These are phyloP conservation scores for Ameiurus melas DNA, from an alignment of 2,113 vertebrate genomes.

Conservation along the genomic window DNA sequence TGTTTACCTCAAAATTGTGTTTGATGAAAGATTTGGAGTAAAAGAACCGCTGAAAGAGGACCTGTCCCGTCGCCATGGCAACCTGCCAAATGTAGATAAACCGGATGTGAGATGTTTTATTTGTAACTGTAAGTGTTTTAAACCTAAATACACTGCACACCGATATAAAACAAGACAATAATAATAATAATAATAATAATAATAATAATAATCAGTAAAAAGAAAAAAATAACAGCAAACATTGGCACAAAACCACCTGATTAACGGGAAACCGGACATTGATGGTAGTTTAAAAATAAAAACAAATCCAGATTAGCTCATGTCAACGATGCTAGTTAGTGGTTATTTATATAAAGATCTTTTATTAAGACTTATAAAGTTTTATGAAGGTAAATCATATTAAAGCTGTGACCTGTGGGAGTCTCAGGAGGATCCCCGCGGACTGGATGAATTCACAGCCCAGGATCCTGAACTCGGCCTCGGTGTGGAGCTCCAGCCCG, in stretches of 20 bases:
- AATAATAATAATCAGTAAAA: no score
- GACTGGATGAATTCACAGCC: slow-evolving; percentile 17
- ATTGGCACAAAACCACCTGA: not conserved
- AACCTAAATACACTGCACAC: not conserved
- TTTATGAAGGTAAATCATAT: no score
- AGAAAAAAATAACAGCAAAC: not conserved
- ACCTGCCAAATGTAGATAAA: not conserved
- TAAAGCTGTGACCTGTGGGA: not conserved
- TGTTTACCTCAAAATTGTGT: slow-evolving; percentile 7
- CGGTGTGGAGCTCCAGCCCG: slow-evolving; percentile 1
- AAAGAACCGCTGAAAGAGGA: slow-evolving; percentile 3
- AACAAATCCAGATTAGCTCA: not conserved
- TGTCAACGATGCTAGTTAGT: not conserved
- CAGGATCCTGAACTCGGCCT: slow-evolving; percentile 18
- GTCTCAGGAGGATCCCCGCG: slow-evolving; percentile 6
- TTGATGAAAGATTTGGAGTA: slow-evolving; percentile 21
- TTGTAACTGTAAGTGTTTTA: not conserved
- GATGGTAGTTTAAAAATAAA: no score
- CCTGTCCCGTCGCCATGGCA: slow-evolving; percentile 18
- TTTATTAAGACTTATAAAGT: not conserved
- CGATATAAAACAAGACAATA: not conserved
- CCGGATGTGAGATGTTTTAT: no score
- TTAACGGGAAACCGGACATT: not conserved
- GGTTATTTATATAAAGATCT: not conserved
- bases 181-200: not conserved